Conservation (phyloP, 2,797 vertebrate genomes). For the Natrix natrix region DNA sequence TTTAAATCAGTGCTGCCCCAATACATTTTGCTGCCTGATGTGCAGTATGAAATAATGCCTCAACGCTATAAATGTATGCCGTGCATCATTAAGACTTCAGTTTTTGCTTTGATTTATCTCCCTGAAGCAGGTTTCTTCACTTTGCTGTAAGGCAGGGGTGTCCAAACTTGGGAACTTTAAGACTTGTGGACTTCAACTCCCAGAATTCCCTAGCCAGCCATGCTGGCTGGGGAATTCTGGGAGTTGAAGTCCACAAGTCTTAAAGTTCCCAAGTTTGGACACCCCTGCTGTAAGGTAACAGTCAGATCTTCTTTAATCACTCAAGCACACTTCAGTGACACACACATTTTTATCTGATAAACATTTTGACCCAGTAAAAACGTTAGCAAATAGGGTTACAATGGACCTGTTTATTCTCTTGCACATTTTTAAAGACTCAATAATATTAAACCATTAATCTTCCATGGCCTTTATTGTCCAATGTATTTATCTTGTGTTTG, state of each 20-base stretch:
- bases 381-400: not conserved
- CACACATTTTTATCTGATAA: constrained; percentile 1
- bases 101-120: not conserved
- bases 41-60: not conserved
- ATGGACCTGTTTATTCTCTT: constrained; percentile 4
- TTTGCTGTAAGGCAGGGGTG: not conserved
- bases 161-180: too few species aligned
- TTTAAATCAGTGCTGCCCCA: not conserved
- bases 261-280: too few species aligned
- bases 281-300: not conserved
- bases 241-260: too few species aligned
- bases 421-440: constrained; percentile 21
- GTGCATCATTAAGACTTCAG: not conserved
- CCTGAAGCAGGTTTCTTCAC: not conserved
- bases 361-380: not conserved
- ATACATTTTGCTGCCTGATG: not conserved
- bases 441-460: not conserved
- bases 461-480: not conserved
- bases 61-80: not conserved
- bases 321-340: not conserved
- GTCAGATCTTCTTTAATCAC: not conserved
- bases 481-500: constrained; percentile 6
- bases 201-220: too few species aligned
- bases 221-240: too few species aligned
- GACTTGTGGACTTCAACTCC: too few species aligned